phyloP scores from a whole-genome alignment of 1,140 invertebrate genomes.

The Brachionus asplanchnoidis region DNA sequence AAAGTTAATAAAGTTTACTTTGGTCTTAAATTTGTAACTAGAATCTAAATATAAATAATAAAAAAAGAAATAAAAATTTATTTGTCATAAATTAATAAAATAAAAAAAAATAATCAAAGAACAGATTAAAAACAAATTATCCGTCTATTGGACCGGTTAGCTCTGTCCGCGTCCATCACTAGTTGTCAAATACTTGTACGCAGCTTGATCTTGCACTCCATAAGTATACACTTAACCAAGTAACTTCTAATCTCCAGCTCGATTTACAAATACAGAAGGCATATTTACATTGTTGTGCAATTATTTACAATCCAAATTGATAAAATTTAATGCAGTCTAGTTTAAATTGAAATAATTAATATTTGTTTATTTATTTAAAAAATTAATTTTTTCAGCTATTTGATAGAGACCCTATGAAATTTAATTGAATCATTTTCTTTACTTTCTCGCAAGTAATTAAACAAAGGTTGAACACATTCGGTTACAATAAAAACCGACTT shows the following conservation, averaged over 20 bases:
- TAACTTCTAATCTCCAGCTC: conserved; percentile 95
- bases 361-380: not conserved
- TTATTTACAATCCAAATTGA: conserved; percentile 91
- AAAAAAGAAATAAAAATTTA: too few relatives aligned
- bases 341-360: conserved; percentile 51
- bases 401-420: conserved; percentile 94
- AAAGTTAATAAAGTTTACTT: too few relatives aligned
- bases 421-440: conserved; percentile 69
- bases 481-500: conserved; percentile 90
- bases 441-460: conserved; percentile 65
- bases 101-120: too few relatives aligned
- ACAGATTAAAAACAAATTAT: too few relatives aligned
- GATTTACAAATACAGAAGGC: conserved; percentile 88
- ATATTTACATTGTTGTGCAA: conserved; percentile 90
- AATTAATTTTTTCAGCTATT: conserved; percentile 70
- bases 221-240: conserved; percentile 86
- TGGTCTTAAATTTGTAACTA: too few relatives aligned
- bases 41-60: too few relatives aligned
- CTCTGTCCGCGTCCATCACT: too few relatives aligned
- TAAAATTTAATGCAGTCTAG: conserved; percentile 87
- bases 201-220: conserved; percentile 60
- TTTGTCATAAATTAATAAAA: too few relatives aligned
- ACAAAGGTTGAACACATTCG: conserved; percentile 76
- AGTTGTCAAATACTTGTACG: conserved; percentile 29
- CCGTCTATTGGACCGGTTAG: too few relatives aligned